Base-by-base conservation (phyloP, 1,140 invertebrate species). In the Delia radicum region DNA sequence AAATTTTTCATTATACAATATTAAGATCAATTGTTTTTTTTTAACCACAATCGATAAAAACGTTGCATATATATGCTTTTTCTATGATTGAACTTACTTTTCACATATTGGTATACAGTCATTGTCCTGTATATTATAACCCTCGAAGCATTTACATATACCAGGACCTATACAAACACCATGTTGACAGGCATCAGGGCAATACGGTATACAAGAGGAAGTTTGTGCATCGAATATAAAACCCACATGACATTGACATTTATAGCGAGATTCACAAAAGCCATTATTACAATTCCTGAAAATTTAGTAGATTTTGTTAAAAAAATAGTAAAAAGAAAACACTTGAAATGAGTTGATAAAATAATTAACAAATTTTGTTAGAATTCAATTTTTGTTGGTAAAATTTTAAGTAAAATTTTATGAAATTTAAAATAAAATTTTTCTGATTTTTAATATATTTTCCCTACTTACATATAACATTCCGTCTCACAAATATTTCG, bases 131-230 rank as follows among this genome's bases (percentile, higher is more conserved):
- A 79, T 76, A n/a, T 79, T 75, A 74, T 82, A 87, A 0, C 93
- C 92, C 28, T 88, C 82, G 62, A 89, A 89, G 81, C 93, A 94
- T 12, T 88, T 87, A 80, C 93, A 91, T 0, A 87, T 75, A 10
- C 85, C 81, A 0, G 88, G 88, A 0, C 85, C 87, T 21, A 89
- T 81, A 74, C 89, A 90, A 0, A 88, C 83, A 0, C 89, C 89
- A 37, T 88, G 85, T 2, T 78, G 79, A 65, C 85, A 85, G 0
- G 89, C 74, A n/a, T 82, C 80, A 18, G 13, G 33, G 75, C 85
- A 86, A 28, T 79, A 63, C 0, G 83, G 83, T 33, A 85, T 55
- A 26, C 85, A 86, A n/a, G 81, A 86, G 73, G 79, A 80, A 1
- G 79, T 84, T n/a, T 81, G 79, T 2, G 46, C 12, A 62, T 86